Evolutionary conservation across 2,113 vertebrate genomes (phyloP).

Genomic region (Canis aureus): DNA sequence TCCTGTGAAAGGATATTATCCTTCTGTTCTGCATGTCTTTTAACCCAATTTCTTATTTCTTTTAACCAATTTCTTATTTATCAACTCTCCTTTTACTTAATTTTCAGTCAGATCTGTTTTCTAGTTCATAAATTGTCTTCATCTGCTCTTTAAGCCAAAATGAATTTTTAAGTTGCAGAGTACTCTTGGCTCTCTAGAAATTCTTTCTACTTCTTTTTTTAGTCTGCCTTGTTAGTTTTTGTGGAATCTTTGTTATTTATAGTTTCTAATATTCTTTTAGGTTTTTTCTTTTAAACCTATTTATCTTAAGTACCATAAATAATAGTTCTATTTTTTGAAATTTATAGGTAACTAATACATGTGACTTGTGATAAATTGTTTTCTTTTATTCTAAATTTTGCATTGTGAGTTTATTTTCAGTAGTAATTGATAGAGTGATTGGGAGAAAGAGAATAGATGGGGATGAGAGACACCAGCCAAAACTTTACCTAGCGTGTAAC

Average conservation of each 20-base stretch:
- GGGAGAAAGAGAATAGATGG: background rate
- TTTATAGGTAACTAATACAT: background rate
- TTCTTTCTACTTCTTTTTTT: background rate
- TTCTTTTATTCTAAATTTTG: background rate
- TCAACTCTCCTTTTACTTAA: background rate
- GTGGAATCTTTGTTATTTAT: background rate
- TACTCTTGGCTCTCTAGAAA: background rate
- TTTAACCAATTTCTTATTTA: background rate
- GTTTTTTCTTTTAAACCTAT: conserved; percentile 9
- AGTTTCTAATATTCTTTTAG: background rate
- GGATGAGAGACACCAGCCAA: background rate
- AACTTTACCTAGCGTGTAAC: background rate
- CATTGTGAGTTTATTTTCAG: background rate
- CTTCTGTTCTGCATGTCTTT: background rate
- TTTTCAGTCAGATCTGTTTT: background rate
- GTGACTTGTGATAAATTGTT: background rate
- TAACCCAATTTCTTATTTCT: background rate
- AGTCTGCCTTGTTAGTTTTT: background rate
- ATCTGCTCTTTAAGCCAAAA: conserved; percentile 22
- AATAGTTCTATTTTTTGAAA: background rate
- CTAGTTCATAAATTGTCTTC: background rate
- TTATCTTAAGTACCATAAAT: background rate
- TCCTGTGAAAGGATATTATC: background rate
- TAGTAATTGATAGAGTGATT: background rate
- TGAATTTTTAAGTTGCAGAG: conserved; percentile 13